Conservation (phyloP, 2,888 invertebrate genomes). For the Tipula helvola region DNA sequence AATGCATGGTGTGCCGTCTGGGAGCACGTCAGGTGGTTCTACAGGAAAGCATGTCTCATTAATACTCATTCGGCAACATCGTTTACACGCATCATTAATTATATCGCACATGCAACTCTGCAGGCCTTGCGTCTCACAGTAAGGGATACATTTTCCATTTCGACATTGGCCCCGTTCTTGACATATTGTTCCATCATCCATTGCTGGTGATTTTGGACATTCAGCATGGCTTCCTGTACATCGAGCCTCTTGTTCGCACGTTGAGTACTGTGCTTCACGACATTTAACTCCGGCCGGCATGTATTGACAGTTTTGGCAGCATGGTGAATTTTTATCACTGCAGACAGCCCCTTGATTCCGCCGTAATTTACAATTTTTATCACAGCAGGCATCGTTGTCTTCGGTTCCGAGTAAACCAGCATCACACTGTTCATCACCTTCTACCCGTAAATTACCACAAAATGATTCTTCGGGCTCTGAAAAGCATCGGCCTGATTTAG, state of each 20-base stretch:
- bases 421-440: slow-evolving; percentile 94
- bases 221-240: slow-evolving; percentile 73
- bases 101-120: slow-evolving; percentile 96
- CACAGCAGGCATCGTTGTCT: slow-evolving; percentile 87
- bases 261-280: slow-evolving; percentile 78
- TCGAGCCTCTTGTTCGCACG: slow-evolving; percentile 84
- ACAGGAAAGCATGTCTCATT: slow-evolving; percentile 88
- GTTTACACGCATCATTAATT: slow-evolving; percentile 81
- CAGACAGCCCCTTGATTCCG: slow-evolving; percentile 77
- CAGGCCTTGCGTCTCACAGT: slow-evolving; percentile 84
- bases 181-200: slow-evolving; percentile 73
- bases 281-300: slow-evolving; percentile 75
- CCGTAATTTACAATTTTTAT: slow-evolving; percentile 79
- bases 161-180: slow-evolving; percentile 84
- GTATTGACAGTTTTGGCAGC: slow-evolving; percentile 83
- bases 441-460: slow-evolving; percentile 90
- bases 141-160: slow-evolving; percentile 84
- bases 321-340: slow-evolving; percentile 93
- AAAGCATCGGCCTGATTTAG: slow-evolving; percentile 84
- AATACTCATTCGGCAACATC: slow-evolving; percentile 78
- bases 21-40: slow-evolving; percentile 74
- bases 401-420: slow-evolving; percentile 87
- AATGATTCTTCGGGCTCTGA: slow-evolving; percentile 91
- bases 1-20: slow-evolving; percentile 90
- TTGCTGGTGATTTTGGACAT: slow-evolving; percentile 76